phyloP scores from a whole-genome alignment of 2,113 vertebrate species.

The Nestor notabilis region DNA sequence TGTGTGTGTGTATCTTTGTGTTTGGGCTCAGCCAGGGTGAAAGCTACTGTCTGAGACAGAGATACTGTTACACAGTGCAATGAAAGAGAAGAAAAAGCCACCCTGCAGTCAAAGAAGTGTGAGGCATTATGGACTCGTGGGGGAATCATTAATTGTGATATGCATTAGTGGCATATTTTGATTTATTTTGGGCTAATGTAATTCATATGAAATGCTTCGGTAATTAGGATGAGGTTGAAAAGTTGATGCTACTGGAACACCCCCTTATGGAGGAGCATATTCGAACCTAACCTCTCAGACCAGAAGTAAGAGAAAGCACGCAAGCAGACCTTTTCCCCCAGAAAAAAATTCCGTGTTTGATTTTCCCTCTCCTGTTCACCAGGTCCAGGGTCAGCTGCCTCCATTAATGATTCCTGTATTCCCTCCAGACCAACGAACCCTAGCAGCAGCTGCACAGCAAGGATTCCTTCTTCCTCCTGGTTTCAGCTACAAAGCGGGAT shows the following conservation, averaged over 20 bases:
- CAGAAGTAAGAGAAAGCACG: neutral
- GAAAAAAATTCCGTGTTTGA: slow-evolving; percentile 69
- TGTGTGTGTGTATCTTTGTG: neutral
- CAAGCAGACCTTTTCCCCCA: neutral
- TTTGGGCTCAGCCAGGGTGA: neutral
- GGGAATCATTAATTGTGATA: neutral
- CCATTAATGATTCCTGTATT: slow-evolving; percentile 98
- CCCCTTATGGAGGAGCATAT: neutral
- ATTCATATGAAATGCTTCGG: neutral
- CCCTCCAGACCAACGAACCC: slow-evolving; percentile 95
- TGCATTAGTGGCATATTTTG: neutral
- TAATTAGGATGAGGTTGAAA: neutral
- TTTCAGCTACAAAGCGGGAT: slow-evolving; percentile 98
- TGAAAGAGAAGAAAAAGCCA: neutral
- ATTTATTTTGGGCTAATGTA: neutral
- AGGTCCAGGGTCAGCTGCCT: slow-evolving; percentile 98
- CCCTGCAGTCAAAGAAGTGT: neutral
- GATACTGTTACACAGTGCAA: neutral
- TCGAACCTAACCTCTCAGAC: neutral
- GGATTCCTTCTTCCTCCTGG: slow-evolving; percentile 98
- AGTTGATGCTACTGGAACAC: neutral
- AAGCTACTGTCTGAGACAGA: neutral
- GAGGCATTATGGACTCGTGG: neutral
- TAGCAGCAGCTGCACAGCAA: slow-evolving; percentile 96
- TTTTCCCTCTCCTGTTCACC: slow-evolving; percentile 83